phyloP scores from a whole-genome alignment of 37 sponge, comb jelly and placozoan genomes.

The Agelas oroides region DNA sequence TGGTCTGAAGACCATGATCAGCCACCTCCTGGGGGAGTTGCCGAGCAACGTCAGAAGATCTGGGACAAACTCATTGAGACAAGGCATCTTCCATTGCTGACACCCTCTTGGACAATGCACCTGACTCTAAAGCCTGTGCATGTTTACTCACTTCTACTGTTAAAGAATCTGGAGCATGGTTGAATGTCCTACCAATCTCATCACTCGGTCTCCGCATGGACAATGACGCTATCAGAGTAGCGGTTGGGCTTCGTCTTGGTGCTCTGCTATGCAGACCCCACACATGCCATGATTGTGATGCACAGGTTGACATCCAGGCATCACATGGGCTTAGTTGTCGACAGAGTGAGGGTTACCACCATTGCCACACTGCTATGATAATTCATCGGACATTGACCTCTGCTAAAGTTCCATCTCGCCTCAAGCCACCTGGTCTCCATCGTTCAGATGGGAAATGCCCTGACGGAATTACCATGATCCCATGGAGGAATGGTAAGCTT shows the following conservation, averaged over 20 bases:
- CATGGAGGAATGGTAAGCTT: no score
- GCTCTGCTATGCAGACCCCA: slow-evolving; percentile 13
- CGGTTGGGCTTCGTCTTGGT: slow-evolving; percentile 11
- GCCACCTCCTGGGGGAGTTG: no score
- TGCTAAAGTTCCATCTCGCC: no score
- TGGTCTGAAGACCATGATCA: no score
- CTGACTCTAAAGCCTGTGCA: neutral
- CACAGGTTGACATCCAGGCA: neutral
- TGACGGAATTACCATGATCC: no score
- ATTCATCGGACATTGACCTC: no score
- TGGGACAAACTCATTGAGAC: no score
- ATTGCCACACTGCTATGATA: no score
- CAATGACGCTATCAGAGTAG: neutral
- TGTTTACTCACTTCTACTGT: neutral
- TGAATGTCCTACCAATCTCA: slow-evolving; percentile 5
- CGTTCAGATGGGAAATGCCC: no score
- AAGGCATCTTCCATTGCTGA: neutral
- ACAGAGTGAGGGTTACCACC: neutral
- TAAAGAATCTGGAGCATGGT: slow-evolving; percentile 12
- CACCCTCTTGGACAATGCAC: neutral
- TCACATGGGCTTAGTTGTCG: neutral
- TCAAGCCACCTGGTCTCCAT: no score
- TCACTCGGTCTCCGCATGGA: slow-evolving; percentile 18
- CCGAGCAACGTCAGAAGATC: no score
- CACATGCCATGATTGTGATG: slow-evolving; percentile 11